Evolutionary conservation across 2,888 invertebrate species (phyloP).

Genomic region (Hecatera dysodea): DNA sequence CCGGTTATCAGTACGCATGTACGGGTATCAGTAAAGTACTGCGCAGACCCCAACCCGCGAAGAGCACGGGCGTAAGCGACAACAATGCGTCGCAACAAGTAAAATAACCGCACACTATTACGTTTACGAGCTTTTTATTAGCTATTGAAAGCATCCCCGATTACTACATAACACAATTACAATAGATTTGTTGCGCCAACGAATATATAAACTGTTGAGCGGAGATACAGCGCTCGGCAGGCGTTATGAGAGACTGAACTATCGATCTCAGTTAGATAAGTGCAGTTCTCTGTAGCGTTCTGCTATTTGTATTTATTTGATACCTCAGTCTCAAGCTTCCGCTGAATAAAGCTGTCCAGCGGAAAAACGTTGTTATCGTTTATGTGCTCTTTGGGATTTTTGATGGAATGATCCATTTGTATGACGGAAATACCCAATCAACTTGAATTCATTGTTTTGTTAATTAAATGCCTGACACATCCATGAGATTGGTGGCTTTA

Average conservation of each 20-base stretch:
- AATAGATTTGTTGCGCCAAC: conserved; percentile 64
- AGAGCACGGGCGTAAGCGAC: conserved; percentile 27
- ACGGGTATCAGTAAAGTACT: conserved; percentile 31
- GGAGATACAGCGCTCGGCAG: conserved; percentile 69
- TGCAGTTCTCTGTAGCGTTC: conserved; percentile 64
- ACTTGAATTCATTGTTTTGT: conserved; percentile 11
- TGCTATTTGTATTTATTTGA: conserved; percentile 30
- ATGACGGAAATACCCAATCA: conserved; percentile 10
- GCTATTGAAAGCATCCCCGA: conserved; percentile 51
- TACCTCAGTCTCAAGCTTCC: conserved; percentile 10
- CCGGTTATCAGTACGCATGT: conserved; percentile 50
- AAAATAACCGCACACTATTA: conserved; percentile 40
- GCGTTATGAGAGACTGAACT: conserved; percentile 67
- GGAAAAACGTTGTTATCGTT: not conserved
- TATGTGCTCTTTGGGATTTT: not conserved
- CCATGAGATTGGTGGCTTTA: not conserved
- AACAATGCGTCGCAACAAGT: conserved; percentile 38
- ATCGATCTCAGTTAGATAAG: conserved; percentile 69
- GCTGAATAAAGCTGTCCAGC: conserved; percentile 18
- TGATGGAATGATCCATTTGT: conserved; percentile 8
- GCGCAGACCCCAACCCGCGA: conserved; percentile 35
- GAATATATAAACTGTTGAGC: conserved; percentile 72
- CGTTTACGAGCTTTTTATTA: conserved; percentile 55
- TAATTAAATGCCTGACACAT: not conserved
- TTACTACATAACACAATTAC: conserved; percentile 47